Evolutionary conservation across 2,888 invertebrate species (phyloP).

Genomic region (Drosophila helvetica): DNA sequence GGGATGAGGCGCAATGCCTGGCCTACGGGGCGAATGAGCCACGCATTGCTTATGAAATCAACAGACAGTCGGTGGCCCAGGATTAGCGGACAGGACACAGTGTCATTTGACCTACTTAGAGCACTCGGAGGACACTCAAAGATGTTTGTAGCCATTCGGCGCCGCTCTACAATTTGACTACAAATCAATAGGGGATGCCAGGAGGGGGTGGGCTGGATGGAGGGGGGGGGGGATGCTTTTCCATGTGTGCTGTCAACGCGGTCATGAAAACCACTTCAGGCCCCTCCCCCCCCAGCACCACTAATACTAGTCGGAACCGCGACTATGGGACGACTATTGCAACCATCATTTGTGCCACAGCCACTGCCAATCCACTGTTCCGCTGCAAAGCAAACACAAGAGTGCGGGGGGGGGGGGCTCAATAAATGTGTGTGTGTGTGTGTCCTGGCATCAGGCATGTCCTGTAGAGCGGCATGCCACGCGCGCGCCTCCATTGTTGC

Average conservation of each 20-base stretch:
- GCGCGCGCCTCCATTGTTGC: constrained; percentile 65
- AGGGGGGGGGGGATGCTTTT: not conserved
- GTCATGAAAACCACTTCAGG: constrained; percentile 68
- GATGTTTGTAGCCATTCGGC: constrained; percentile 61
- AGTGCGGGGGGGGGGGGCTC: constrained; percentile 25
- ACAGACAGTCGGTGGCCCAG: constrained; percentile 6
- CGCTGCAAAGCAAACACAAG: constrained; percentile 23
- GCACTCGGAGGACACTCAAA: not conserved
- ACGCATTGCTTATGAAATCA: constrained; percentile 60
- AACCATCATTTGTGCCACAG: constrained; percentile 1
- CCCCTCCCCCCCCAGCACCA: constrained; percentile 28
- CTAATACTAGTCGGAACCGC: not conserved
- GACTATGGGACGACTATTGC: constrained; percentile 11
- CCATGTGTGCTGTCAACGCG: constrained; percentile 66
- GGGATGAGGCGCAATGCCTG: constrained; percentile 30
- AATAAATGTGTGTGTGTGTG: constrained; percentile 58
- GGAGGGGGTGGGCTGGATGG: not conserved
- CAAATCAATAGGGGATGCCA: constrained; percentile 67
- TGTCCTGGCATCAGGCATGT: constrained; percentile 53
- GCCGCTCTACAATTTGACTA: constrained; percentile 76
- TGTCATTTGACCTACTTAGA: constrained; percentile 61
- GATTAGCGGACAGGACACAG: not conserved
- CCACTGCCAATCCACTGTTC: not conserved
- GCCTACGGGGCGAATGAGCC: constrained; percentile 57
- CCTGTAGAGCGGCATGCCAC: constrained; percentile 45